These are phyloP conservation scores for Aphidoletes aphidimyza DNA, from an alignment of 2,888 invertebrate genomes.

Conservation along the genomic window DNA sequence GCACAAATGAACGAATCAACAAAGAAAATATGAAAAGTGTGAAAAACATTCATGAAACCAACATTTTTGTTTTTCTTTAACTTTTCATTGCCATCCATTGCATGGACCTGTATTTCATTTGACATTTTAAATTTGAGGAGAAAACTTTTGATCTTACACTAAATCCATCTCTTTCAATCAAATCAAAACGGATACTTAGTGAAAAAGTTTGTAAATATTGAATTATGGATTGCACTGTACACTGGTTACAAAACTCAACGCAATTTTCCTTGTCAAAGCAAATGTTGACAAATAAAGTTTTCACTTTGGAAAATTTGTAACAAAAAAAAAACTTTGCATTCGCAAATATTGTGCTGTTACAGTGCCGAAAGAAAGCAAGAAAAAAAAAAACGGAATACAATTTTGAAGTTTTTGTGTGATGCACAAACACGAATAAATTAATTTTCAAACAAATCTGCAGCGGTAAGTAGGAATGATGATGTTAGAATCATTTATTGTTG, in stretches of 20 bases:
- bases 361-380: neutral
- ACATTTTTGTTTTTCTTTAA: too few species aligned
- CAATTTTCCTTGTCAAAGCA: neutral
- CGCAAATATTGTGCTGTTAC: neutral
- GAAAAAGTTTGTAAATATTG: too few species aligned
- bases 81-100: neutral
- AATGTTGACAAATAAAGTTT: neutral
- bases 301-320: neutral
- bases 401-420: neutral
- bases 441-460: neutral
- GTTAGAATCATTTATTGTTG: constrained; percentile 33
- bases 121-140: neutral
- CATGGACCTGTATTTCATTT: neutral
- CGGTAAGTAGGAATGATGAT: constrained; percentile 22
- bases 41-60: constrained; percentile 1
- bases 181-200: too few species aligned
- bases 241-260: too few species aligned
- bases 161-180: too few species aligned
- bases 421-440: constrained; percentile 19
- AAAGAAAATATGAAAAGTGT: neutral
- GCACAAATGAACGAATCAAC: neutral
- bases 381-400: neutral
- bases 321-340: neutral
- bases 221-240: too few species aligned
- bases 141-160: neutral